Evolutionary conservation across 2,888 invertebrate species (phyloP), one percentile per base, ranked within the genome.

Genomic region (Therioaphis trifolii): DNA sequence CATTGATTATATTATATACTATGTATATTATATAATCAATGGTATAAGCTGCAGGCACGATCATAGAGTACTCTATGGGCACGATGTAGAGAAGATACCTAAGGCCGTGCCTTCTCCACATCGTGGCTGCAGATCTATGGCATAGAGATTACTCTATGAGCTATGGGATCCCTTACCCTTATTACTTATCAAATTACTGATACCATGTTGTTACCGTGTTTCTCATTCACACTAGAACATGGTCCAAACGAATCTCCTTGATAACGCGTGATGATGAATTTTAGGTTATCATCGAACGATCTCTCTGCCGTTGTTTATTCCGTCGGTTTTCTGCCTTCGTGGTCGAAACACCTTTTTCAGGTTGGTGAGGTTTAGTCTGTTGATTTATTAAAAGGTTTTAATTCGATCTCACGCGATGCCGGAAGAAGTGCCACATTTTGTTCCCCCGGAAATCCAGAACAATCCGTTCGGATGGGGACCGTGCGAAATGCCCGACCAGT

Each of bases 391-490:
- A 24, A 29, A 9, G 11, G 77, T 52, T 52, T 15, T 58, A 4
- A 21, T 9, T n/a, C 14, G 2, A 21, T 5, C 0, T 69, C 35
- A 49, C 66, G 40, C 24, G 2, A 82, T 82, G 80, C 80, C 80
- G 61, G 85, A 85, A 58, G 85, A 85, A 80, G 85, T 84, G 71
- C 75, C 79, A 86, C 92, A 92, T 87, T 95, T 95, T 87, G 89
- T 91, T 85, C 92, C 93, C 14, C 95, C 95, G 0, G 89, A 92
- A 84, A 94, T 95, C 87, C 94, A 95, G 88, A 94, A 95, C 87
- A 95, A 97, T 89, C 93, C 94, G 2, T 92, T 92, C 86, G 99
- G 99, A 88, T 99, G 99, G 99, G 99, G 99, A 18, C 99, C 99
- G 68, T 95, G 94, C 90, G 95, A 95, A 89, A 91, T 97, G 89